phyloP scores from a whole-genome alignment of 92 coral and sea anemone species.

The Paramuricea clavata region DNA sequence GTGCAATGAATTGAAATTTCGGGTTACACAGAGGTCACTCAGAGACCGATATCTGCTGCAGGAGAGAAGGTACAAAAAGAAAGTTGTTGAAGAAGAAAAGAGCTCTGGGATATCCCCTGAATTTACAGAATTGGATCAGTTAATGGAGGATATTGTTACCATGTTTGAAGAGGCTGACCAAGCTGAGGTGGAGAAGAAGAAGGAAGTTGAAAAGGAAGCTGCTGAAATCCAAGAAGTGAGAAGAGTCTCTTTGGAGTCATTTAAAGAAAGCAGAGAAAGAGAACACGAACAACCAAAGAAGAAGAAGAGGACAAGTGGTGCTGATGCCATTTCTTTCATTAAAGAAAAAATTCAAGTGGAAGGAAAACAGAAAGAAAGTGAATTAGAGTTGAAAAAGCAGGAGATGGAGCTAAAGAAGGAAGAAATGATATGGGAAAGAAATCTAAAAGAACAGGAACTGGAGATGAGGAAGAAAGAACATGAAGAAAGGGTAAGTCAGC shows the following conservation, averaged over 20 bases:
- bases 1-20: background rate
- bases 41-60: background rate
- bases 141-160: constrained; percentile 62
- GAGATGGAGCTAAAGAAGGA: constrained; percentile 52
- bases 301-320: constrained; percentile 4
- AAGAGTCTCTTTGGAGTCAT: background rate
- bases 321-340: background rate
- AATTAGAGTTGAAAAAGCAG: constrained; percentile 44
- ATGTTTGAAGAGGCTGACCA: constrained; percentile 18
- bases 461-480: background rate
- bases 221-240: constrained; percentile 12
- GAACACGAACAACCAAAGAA: background rate
- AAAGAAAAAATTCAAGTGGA: background rate
- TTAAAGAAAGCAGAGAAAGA: background rate
- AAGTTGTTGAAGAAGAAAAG: constrained; percentile 10
- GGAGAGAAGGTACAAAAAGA: background rate
- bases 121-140: constrained; percentile 56
- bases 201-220: background rate
- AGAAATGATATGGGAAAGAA: background rate
- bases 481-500: background rate
- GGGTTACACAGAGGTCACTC: constrained; percentile 39
- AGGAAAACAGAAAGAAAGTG: background rate
- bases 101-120: constrained; percentile 67
- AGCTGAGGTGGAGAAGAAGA: background rate
- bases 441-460: background rate